Evolutionary conservation across 2,113 vertebrate species (phyloP).

Genomic region (Diadophis punctatus): DNA sequence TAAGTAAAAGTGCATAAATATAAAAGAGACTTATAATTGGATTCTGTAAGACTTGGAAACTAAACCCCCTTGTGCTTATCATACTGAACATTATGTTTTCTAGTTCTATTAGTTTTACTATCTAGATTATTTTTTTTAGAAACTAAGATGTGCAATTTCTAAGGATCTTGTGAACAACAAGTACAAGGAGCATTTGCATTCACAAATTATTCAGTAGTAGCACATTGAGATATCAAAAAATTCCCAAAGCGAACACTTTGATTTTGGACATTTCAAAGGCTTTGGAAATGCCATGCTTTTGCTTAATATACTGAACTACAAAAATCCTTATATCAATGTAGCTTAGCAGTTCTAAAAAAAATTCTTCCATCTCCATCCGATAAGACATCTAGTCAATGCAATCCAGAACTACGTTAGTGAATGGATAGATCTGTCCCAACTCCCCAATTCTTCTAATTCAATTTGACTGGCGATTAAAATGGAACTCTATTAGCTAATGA

Average conservation of each 20-base stretch:
- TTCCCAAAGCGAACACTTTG: slow-evolving; percentile 73
- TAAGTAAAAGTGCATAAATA: slow-evolving; percentile 71
- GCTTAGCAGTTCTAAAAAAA: background rate
- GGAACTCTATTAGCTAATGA: background rate
- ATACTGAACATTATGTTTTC: slow-evolving; percentile 73
- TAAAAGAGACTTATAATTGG: slow-evolving; percentile 74
- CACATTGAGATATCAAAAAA: slow-evolving; percentile 72
- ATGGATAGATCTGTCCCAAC: background rate
- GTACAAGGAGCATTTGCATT: slow-evolving; percentile 73
- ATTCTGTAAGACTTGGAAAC: slow-evolving; percentile 74
- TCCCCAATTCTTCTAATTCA: background rate
- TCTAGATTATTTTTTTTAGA: slow-evolving; percentile 73
- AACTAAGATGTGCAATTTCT: slow-evolving; percentile 73
- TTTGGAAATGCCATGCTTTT: slow-evolving; percentile 64
- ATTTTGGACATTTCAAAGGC: slow-evolving; percentile 71
- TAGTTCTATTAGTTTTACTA: slow-evolving; percentile 76
- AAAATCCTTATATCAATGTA: slow-evolving; percentile 34
- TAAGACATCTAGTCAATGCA: slow-evolving; percentile 22
- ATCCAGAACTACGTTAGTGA: background rate
- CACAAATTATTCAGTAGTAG: slow-evolving; percentile 73
- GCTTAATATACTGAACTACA: slow-evolving; percentile 56
- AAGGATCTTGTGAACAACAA: slow-evolving; percentile 75
- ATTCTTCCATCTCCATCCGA: slow-evolving; percentile 21
- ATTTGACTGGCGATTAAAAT: background rate
- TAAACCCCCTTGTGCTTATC: slow-evolving; percentile 70